Evolutionary conservation across 2,113 vertebrate genomes (phyloP).

Genomic region (Toxotes jaculatrix): DNA sequence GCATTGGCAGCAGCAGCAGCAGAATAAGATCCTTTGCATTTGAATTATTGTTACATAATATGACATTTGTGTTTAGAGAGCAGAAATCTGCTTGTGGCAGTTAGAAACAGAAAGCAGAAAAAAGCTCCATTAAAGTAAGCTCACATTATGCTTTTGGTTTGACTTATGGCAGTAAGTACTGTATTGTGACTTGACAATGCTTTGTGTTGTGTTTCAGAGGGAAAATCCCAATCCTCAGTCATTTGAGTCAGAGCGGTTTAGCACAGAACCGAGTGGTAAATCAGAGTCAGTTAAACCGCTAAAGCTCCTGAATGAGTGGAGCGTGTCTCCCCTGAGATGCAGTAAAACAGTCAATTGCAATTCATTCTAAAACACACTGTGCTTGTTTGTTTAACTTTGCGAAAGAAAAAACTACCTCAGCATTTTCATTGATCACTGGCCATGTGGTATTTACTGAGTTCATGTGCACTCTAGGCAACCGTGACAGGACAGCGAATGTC

Average conservation of each 20-base stretch:
- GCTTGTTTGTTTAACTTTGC: constrained; percentile 12
- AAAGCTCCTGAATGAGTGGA: constrained; percentile 10
- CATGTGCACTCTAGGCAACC: background rate
- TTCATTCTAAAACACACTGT: constrained; percentile 8
- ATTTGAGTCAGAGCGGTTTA: constrained; percentile 2
- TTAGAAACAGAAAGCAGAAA: constrained; percentile 3
- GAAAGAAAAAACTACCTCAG: background rate
- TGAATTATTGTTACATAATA: constrained; percentile 27
- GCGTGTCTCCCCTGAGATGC: background rate
- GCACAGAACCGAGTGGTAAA: background rate
- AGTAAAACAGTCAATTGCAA: constrained; percentile 2
- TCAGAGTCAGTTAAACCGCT: constrained; percentile 19
- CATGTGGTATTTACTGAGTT: constrained; percentile 19
- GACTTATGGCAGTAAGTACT: background rate
- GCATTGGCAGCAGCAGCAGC: background rate
- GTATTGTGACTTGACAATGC: background rate
- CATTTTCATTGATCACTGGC: constrained; percentile 48
- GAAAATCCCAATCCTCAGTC: constrained; percentile 18
- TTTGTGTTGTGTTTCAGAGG: constrained; percentile 8
- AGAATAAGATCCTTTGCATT: constrained; percentile 22
- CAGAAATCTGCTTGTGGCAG: constrained; percentile 20
- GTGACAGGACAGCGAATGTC: background rate
- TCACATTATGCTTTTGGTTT: constrained; percentile 2
- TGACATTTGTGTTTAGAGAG: constrained; percentile 49
- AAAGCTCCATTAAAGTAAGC: background rate